Conservation (phyloP, 1,140 invertebrate species). For the Leptopilina boulardi region DNA sequence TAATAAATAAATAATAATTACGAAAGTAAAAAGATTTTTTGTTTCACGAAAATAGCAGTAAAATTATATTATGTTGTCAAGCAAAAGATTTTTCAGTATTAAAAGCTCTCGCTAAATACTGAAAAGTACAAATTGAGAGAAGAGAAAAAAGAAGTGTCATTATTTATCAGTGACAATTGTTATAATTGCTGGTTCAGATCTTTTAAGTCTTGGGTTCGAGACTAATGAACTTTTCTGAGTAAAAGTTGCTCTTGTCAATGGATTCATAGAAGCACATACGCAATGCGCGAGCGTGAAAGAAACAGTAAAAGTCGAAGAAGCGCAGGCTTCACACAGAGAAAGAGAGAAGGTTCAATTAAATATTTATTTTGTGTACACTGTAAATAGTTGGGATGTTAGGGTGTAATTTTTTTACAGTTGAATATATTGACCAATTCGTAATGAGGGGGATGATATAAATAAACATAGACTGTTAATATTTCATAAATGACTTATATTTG, state of each 20-base stretch:
- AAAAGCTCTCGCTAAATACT: not conserved
- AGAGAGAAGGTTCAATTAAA: not conserved
- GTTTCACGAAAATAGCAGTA: too few species aligned
- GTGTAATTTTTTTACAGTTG: not conserved
- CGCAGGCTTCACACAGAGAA: not conserved
- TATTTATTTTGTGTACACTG: not conserved
- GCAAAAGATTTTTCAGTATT: not conserved
- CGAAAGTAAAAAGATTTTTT: too few species aligned
- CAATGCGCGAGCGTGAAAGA: not conserved
- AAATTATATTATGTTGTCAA: not conserved
- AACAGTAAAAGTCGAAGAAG: not conserved
- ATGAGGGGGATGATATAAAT: not conserved
- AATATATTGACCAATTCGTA: not conserved
- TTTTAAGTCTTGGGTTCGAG: not conserved
- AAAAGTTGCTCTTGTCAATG: conserved; percentile 1
- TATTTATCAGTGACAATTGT: not conserved
- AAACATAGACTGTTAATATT: not conserved
- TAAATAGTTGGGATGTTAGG: not conserved
- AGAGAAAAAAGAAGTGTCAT: not conserved
- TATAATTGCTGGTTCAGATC: conserved; percentile 1
- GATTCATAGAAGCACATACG: not conserved
- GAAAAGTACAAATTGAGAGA: not conserved
- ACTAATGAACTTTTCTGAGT: conserved; percentile 9
- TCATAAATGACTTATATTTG: too few species aligned
- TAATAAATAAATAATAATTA: too few species aligned